Evolutionary conservation across 2,113 vertebrate genomes (phyloP), one percentile per base, ranked within the genome.

Genomic region (Gymnobelideus leadbeateri): DNA sequence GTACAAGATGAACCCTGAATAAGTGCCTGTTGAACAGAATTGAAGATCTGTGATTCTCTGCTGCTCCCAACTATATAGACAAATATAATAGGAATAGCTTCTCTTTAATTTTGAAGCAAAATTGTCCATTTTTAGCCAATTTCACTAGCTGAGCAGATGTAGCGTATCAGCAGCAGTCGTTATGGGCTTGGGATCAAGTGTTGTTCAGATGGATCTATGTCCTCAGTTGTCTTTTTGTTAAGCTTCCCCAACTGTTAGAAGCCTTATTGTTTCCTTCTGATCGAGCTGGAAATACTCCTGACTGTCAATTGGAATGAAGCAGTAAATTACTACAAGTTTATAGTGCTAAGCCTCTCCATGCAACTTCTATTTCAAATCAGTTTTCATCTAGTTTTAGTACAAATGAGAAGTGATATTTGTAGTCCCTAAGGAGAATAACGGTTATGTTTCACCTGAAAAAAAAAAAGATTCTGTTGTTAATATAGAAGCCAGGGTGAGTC

Each of bases 351-450:
- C 97, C 94, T 84, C n/a, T 84, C 68, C 68, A 84, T 84, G 68
- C 68, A 84, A 95, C 77, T 52, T 51, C 91, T 12, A 95, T 21
- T 91, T 90, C 93, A 91, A 91, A 77, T 53, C 96, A 91, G 94
- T 91, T 91, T 95, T 96, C 96, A 77, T 90, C 89, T 92, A 91
- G 91, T 52, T 94, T 95, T 89, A 92, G 95, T 84, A 53, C 57
- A 95, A 96, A 95, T 19, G 57, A 94, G 68, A 97, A 96, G 92
- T 51, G 94, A 68, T 96, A 95, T 91, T 92, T 95, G 94, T 61
- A 96, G 95, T 91, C 95, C 95, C 96, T 94, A 95, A 95, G 95
- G 97, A 97, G 61, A 97, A 91, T 93, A 91, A 89, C 26, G 93
- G 95, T 57, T 51, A 84, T 84, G 94, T 93, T 97, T 94, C 95